phyloP scores from a whole-genome alignment of 1,140 invertebrate genomes.

The Lutraria rhynchaena region DNA sequence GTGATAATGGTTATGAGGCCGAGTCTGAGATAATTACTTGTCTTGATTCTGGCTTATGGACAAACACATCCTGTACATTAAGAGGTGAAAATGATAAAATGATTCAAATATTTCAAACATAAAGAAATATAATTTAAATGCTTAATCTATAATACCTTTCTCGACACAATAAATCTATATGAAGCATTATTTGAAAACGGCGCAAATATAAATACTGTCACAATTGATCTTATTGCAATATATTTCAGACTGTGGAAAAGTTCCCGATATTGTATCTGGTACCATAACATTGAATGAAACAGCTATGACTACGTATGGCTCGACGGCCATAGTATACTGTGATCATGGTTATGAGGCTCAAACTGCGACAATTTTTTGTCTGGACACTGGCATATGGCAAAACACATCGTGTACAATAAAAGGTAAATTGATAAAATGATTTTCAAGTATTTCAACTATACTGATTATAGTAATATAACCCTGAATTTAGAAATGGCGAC shows the following conservation, averaged over 20 bases:
- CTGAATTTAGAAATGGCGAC: no score
- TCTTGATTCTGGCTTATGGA: neutral
- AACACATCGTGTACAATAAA: neutral
- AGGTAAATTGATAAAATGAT: no score
- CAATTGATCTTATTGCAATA: no score
- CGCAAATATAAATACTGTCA: no score
- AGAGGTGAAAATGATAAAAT: no score
- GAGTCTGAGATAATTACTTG: neutral
- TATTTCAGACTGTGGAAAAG: slow-evolving; percentile 4
- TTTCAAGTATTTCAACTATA: no score
- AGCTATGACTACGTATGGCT: neutral
- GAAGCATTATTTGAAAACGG: no score
- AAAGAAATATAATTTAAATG: no score
- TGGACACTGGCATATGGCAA: neutral
- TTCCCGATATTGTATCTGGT: neutral
- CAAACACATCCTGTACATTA: neutral
- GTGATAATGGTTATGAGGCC: neutral
- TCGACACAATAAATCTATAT: no score
- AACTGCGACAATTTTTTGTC: neutral
- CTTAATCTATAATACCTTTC: no score
- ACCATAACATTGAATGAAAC: neutral
- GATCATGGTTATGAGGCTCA: neutral
- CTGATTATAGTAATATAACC: no score
- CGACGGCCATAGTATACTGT: neutral
- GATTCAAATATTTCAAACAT: no score